Conservation (phyloP, 1,140 invertebrate species). For the Danaus melanippus region DNA sequence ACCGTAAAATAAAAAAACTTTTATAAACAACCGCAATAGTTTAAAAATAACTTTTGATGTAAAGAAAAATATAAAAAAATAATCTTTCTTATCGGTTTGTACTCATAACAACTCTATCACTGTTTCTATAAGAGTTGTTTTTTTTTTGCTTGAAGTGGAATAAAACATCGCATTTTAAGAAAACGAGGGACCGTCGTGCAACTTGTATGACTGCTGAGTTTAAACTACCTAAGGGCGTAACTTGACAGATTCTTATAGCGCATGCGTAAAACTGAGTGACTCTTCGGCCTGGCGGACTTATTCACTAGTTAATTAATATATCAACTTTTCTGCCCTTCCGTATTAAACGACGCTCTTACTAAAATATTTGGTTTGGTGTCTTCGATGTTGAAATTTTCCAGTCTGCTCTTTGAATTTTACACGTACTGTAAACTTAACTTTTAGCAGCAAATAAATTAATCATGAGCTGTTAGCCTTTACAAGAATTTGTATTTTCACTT, state of each 20-base stretch:
- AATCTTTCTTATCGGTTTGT: constrained; percentile 12
- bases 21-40: constrained; percentile 25
- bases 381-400: constrained; percentile 25
- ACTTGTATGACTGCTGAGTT: constrained; percentile 30
- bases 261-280: constrained; percentile 60
- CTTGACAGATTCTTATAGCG: constrained; percentile 46
- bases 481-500: no score
- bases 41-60: constrained; percentile 23
- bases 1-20: constrained; percentile 23
- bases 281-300: constrained; percentile 61
- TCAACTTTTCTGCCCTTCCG: constrained; percentile 62
- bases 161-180: constrained; percentile 33
- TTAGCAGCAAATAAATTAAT: constrained; percentile 10
- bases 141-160: constrained; percentile 30
- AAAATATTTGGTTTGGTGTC: constrained; percentile 60
- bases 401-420: constrained; percentile 10
- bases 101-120: constrained; percentile 21
- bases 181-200: constrained; percentile 29
- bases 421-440: constrained; percentile 12
- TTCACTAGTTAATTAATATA: constrained; percentile 70
- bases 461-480: no score
- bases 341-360: constrained; percentile 59
- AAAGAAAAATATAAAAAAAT: constrained; percentile 9
- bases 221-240: constrained; percentile 61
- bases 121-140: constrained; percentile 25